Base-by-base conservation (phyloP, 2,888 invertebrate species). In the Pecten maximus region DNA sequence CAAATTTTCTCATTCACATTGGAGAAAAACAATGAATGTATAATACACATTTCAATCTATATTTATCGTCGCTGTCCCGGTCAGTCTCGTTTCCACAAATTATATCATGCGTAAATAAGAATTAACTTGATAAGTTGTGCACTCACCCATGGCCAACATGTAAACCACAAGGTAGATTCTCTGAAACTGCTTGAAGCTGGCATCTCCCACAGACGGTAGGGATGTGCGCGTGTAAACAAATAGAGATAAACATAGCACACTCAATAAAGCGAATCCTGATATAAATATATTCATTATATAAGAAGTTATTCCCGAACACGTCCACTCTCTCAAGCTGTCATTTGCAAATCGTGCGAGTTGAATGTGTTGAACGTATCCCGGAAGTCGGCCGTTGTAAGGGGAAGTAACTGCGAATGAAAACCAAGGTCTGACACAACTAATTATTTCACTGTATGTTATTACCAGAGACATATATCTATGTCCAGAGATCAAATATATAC, bases 91-190 rank as follows among this genome's bases (percentile, higher is more conserved):
- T n/a, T n/a, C n/a, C n/a, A n/a, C n/a, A n/a, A n/a, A n/a, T n/a
- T n/a, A n/a, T n/a, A n/a, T n/a, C n/a, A n/a, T n/a, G n/a, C n/a
- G 28, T 74, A 40, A 40, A 40, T 23, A 35, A 74, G 23, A 89
- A 40, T 44, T 15, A 86, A 86, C 16, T 23, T 28, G 28, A n/a
- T n/a, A n/a, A n/a, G 39, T 19, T 50, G 86, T 88, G 19, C 87
- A 93, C 94, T 94, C 93, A 97, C 97, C 97, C 95, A 97, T 97
- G 16, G 97, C 97, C 91, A 97, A 95, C 90, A 97, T 92, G 92
- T 97, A 97, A 19, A 97, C 97, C 40, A 96, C 92, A 90, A 97
- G 94, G 93, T 97, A 97, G n/a, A 96, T 96, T 54, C 96, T 94
- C 94, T 97, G 97, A 93, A 97, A 97, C 39, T 93, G 92, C 87